phyloP scores from a whole-genome alignment of 2,888 invertebrate species.

The Microplitis manilae region DNA sequence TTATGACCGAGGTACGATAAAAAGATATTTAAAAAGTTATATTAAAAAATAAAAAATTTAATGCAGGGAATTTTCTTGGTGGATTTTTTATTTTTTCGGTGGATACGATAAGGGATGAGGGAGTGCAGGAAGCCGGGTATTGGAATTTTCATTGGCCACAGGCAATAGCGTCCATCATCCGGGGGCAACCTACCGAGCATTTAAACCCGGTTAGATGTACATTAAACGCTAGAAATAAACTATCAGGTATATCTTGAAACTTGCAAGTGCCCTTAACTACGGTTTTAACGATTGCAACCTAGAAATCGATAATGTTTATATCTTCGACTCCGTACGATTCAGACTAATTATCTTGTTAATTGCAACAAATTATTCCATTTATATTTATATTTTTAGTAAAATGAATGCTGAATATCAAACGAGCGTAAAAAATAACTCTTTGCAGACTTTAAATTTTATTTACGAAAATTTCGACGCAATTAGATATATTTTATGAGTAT shows the following conservation, averaged over 20 bases:
- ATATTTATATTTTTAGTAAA: no score
- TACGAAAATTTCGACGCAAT: no score
- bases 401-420: no score
- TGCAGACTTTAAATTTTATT: no score
- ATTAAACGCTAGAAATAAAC: conserved; percentile 29
- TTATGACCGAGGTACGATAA: conserved; percentile 1
- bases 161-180: conserved; percentile 35
- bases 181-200: conserved; percentile 15
- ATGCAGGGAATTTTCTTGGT: not conserved
- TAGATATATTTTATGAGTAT: no score
- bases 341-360: conserved; percentile 7
- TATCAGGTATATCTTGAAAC: not conserved
- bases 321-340: conserved; percentile 13
- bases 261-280: conserved; percentile 15
- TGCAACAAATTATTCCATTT: not conserved
- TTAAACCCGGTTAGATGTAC: conserved; percentile 3
- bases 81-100: not conserved
- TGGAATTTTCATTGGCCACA: conserved; percentile 19
- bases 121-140: conserved; percentile 15
- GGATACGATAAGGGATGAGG: conserved; percentile 14
- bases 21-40: conserved; percentile 16
- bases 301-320: conserved; percentile 53
- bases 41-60: conserved; percentile 11
- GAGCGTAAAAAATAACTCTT: no score
- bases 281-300: conserved; percentile 17